phyloP scores from a whole-genome alignment of 2,888 invertebrate species.

The Harpalus rufipes region DNA sequence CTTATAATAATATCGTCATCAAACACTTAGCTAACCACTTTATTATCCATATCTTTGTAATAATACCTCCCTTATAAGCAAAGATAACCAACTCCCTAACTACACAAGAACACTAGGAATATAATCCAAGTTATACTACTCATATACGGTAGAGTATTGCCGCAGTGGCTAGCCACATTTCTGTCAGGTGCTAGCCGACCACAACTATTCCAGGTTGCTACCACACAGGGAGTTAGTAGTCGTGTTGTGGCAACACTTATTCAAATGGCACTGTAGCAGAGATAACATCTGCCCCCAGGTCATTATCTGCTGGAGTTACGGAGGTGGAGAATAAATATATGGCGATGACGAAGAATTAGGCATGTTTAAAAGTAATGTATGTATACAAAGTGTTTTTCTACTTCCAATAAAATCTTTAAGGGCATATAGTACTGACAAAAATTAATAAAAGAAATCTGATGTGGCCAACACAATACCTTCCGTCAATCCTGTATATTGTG shows the following conservation, averaged over 20 bases:
- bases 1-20: too few species aligned
- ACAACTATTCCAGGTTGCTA: background rate
- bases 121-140: background rate
- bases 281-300: slow-evolving; percentile 24
- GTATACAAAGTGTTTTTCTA: too few species aligned
- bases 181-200: slow-evolving; percentile 18
- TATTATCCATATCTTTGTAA: too few species aligned
- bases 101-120: slow-evolving; percentile 3
- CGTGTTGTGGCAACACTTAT: slow-evolving; percentile 36
- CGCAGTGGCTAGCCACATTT: slow-evolving; percentile 1
- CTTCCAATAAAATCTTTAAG: too few species aligned
- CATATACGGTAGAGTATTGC: background rate
- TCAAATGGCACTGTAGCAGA: slow-evolving; percentile 17
- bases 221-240: background rate
- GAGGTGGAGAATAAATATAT: background rate
- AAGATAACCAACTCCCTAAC: slow-evolving; percentile 16
- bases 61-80: background rate
- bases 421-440: too few species aligned
- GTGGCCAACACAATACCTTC: too few species aligned
- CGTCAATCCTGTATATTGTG: too few species aligned
- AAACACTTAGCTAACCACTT: too few species aligned
- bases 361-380: too few species aligned
- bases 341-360: background rate
- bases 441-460: too few species aligned
- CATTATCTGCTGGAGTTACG: slow-evolving; percentile 19